Evolutionary conservation across 2,888 invertebrate genomes (phyloP).

Genomic region (Galerucella nymphaeae): DNA sequence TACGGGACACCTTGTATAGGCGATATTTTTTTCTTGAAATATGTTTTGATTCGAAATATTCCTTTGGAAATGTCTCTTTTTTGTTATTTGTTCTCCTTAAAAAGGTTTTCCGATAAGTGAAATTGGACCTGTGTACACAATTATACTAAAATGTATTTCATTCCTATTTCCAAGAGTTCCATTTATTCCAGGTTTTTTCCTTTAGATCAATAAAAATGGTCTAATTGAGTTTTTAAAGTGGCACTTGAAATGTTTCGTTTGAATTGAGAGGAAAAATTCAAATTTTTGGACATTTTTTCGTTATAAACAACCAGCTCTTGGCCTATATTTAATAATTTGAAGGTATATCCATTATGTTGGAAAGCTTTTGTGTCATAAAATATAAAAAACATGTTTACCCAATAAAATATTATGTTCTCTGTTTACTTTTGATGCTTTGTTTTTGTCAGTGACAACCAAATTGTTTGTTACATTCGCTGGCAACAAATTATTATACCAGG

Average conservation of each 20-base stretch:
- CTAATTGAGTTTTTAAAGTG: background rate
- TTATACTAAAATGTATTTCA: background rate
- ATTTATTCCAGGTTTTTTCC: background rate
- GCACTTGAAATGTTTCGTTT: too few relatives aligned
- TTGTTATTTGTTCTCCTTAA: background rate
- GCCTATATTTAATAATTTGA: background rate
- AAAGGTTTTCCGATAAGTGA: background rate
- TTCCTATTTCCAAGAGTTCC: conserved; percentile 2
- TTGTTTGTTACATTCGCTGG: conserved; percentile 5
- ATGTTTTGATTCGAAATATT: background rate
- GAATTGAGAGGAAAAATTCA: too few relatives aligned
- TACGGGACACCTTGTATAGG: too few relatives aligned
- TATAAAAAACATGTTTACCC: conserved; percentile 18
- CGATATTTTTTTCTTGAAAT: background rate
- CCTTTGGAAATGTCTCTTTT: background rate
- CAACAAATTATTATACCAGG: conserved; percentile 2
- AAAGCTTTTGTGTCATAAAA: conserved; percentile 3
- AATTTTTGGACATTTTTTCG: too few relatives aligned
- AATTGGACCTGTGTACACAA: conserved; percentile 3
- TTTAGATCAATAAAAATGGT: background rate
- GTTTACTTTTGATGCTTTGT: conserved; percentile 12
- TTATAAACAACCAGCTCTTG: background rate
- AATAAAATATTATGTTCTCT: conserved; percentile 14
- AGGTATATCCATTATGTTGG: conserved; percentile 8
- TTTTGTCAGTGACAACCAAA: conserved; percentile 12